Evolutionary conservation across 2,797 vertebrate species (phyloP).

Genomic region (Chaunax sp.): DNA sequence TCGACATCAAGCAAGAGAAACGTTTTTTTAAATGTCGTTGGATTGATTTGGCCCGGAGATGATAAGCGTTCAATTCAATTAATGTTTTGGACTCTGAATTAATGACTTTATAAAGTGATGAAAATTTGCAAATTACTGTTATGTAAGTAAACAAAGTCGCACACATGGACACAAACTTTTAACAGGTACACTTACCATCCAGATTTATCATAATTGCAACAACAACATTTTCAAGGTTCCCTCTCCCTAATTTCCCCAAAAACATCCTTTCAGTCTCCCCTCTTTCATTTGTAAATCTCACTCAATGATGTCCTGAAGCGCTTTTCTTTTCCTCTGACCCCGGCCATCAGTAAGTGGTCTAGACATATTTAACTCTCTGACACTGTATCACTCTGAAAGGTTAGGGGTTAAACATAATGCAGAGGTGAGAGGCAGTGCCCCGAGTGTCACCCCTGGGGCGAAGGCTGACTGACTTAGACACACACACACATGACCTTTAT

Average conservation of each 20-base stretch:
- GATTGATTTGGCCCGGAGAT: slow-evolving; percentile 32
- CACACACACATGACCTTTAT: slow-evolving; percentile 49
- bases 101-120: slow-evolving; percentile 24
- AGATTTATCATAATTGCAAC: slow-evolving; percentile 13
- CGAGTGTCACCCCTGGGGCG: slow-evolving; percentile 64
- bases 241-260: background rate
- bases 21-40: slow-evolving; percentile 10
- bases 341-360: slow-evolving; percentile 67
- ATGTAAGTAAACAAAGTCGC: background rate
- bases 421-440: slow-evolving; percentile 74
- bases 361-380: slow-evolving; percentile 74
- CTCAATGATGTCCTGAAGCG: slow-evolving; percentile 52
- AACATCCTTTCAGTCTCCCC: slow-evolving; percentile 6
- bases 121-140: background rate
- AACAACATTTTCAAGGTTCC: background rate
- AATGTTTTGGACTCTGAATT: slow-evolving; percentile 9
- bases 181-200: no score
- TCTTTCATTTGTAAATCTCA: slow-evolving; percentile 41
- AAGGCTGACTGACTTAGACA: slow-evolving; percentile 17
- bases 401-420: slow-evolving; percentile 80
- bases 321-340: slow-evolving; percentile 36
- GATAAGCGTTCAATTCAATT: slow-evolving; percentile 29
- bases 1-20: background rate
- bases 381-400: slow-evolving; percentile 65
- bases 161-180: slow-evolving; percentile 5